Base-by-base conservation (phyloP, 1,140 invertebrate species). In the Heterodera carotae region DNA sequence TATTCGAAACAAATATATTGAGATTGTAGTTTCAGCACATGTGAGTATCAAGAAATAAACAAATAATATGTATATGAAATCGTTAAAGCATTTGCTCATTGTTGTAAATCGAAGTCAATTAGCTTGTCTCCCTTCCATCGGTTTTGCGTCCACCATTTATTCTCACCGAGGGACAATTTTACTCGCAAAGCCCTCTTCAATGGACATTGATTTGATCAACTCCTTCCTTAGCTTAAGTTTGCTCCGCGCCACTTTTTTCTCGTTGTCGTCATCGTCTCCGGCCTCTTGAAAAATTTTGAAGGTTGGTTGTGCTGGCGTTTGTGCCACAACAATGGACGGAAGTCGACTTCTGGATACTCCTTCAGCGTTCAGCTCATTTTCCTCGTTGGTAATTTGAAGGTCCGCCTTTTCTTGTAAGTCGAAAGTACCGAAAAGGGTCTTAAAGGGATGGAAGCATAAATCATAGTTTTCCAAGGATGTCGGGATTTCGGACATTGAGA, bases 361-460 rank as follows among this genome's bases (percentile, higher is more conserved):
- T 10, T 59, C 7, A 34, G 72, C 25, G 48, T 78, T 78, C 25
- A 75, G 39, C 5, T 64, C 18, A 67, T 81, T 81, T 66, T 81
- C 80, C 25, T 69, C 56, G 22, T 70, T 83, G 1, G 67, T 81
- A 25, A 81, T 60, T 53, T 81, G 80, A 15, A 78, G 60, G n/a
- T 73, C 81, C 18, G 72, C 27, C 43, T 80, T 83, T 60, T 82
- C 59, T 22, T 53, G 56, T 8, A 75, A 18, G 69, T 79, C 59
- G 68, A 81, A 81, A 78, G 81, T 76, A 31, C 81, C 81, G 60
- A 82, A 82, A 27, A 82, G 71, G 27, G 81, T 53, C 80, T 81
- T 22, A 62, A 81, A 56, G 25, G 15, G 43, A 62, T 8, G 31
- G n/a, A n/a, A n/a, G n/a, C n/a, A n/a, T n/a, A n/a, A n/a, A n/a